phyloP scores from a whole-genome alignment of 2,888 invertebrate species.

The Portevinia maculata region DNA sequence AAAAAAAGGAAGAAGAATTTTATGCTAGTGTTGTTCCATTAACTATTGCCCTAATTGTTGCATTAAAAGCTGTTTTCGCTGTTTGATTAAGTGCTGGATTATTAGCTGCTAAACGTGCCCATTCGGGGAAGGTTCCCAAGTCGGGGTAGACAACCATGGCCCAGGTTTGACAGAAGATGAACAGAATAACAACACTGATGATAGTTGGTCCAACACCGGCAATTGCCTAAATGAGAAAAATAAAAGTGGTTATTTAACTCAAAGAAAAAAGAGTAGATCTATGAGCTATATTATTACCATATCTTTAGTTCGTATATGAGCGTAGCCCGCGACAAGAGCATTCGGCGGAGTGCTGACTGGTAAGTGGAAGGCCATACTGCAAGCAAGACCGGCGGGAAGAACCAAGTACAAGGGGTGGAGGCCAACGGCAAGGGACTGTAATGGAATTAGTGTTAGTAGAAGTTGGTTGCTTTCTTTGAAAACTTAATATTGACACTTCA shows the following conservation, averaged over 20 bases:
- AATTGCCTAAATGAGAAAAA: constrained; percentile 84
- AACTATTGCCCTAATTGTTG: constrained; percentile 29
- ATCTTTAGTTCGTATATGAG: constrained; percentile 90
- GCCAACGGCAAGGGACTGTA: constrained; percentile 87
- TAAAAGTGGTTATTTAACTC: not conserved
- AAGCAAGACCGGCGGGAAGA: constrained; percentile 93
- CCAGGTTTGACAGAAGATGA: constrained; percentile 89
- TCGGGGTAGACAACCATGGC: constrained; percentile 87
- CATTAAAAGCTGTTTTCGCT: not conserved
- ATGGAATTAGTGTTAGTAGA: constrained; percentile 8
- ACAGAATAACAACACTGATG: constrained; percentile 88
- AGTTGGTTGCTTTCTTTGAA: no score
- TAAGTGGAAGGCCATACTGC: constrained; percentile 96
- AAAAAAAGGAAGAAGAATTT: no score
- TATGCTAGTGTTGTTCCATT: constrained; percentile 12
- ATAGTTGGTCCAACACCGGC: constrained; percentile 91
- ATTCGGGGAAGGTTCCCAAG: constrained; percentile 85
- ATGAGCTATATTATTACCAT: constrained; percentile 84
- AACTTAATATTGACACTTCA: no score
- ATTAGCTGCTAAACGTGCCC: constrained; percentile 85
- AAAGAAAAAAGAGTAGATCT: not conserved
- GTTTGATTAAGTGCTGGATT: constrained; percentile 58
- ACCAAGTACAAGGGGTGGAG: constrained; percentile 95
- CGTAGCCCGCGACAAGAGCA: constrained; percentile 94
- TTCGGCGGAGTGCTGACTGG: constrained; percentile 98